Evolutionary conservation across 2,113 vertebrate genomes (phyloP), one percentile per base, ranked within the genome.

Genomic region (Corythoichthys intestinalis): DNA sequence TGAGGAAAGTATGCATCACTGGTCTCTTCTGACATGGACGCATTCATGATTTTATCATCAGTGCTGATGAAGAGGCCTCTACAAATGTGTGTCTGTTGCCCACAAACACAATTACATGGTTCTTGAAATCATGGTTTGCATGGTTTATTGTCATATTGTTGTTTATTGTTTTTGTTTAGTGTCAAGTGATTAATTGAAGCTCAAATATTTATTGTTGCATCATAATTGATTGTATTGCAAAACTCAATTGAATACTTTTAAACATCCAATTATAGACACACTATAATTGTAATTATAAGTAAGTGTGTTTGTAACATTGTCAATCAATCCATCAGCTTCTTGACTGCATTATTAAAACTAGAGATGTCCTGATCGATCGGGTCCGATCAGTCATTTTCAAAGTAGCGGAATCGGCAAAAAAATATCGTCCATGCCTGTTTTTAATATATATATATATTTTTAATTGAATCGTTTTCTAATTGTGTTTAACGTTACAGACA

Each of bases 21-120:
- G 67, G 49, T 37, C 58, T 77, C 41, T 65, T 63, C 48, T 46
- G 9, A 52, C 61, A 69, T 37, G 61, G 46, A 60, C 57, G 50
- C 56, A 49, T 64, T 49, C 12, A 35, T 58, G 39, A 50, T 70
- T 50, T 58, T 54, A 60, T 60, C 46, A 67, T 71, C 14, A 54
- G 17, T 52, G 14, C 67, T 78, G 49, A 70, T 67, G 59, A 58
- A 69, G 35, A 69, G 73, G 58, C 47, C 0, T 50, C 56, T 39
- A 1, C 20, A 74, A 76, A 72, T n/a, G 1, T 49, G 34, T 38
- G 15, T 56, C 38, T 65, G 14, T 65, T 14, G 13, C 8, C 59
- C 60, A 2, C 39, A 54, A 75, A 65, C 49, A 59, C 50, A 57
- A 12, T 58, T 9, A 47, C 61, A 47, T 6, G 0, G 9, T 69